phyloP scores from a whole-genome alignment of 53 echinoderm and acorn worm species.

The Holothuria scabra region DNA sequence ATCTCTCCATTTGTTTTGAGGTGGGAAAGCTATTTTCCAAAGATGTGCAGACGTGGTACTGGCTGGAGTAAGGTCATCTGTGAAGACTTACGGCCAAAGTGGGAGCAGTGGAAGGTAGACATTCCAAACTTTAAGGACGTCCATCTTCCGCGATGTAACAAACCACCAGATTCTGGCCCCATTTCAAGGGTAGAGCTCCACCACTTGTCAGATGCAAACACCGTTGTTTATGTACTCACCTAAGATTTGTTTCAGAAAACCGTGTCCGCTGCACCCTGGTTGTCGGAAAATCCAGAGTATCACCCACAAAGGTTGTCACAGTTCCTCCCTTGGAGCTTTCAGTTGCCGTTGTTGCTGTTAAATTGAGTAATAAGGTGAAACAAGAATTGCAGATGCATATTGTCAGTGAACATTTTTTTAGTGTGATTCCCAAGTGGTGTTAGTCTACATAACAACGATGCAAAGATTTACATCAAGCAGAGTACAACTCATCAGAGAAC shows the following conservation, averaged over 20 bases:
- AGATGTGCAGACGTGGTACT: no score
- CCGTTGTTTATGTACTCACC: conserved; percentile 42
- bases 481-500: conserved; percentile 50
- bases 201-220: conserved; percentile 79
- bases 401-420: conserved; percentile 49
- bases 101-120: no score
- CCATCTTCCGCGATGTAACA: no score
- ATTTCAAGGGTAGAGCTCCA: conserved; percentile 53
- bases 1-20: no score
- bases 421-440: no score
- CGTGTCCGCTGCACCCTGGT: conserved; percentile 58
- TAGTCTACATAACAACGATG: conserved; percentile 68
- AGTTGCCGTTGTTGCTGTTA: no score
- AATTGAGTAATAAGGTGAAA: conserved; percentile 44
- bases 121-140: conserved; percentile 37
- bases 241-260: conserved; percentile 36
- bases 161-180: conserved; percentile 54
- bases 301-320: conserved; percentile 56
- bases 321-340: no score
- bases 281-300: conserved; percentile 49
- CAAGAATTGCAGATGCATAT: conserved; percentile 31
- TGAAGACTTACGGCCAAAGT: no score
- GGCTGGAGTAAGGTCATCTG: no score
- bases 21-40: no score
- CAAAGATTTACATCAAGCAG: no score